These are phyloP conservation scores for Conops quadrifasciatus DNA, from an alignment of 2,888 invertebrate genomes.

Conservation along the genomic window DNA sequence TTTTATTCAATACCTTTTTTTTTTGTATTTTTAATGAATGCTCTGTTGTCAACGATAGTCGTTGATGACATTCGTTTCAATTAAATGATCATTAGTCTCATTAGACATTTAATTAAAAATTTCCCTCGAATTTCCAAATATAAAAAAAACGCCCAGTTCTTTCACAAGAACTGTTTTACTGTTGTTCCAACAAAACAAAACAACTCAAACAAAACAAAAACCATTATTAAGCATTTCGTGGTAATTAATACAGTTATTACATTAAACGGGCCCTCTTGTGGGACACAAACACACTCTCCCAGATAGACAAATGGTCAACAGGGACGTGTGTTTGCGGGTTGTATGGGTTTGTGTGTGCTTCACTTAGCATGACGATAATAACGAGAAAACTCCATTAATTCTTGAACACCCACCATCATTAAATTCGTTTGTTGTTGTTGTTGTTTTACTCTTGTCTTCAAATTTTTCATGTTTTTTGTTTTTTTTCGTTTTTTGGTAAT, in stretches of 20 bases:
- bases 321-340: too few relatives aligned
- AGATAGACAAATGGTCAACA: not conserved
- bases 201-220: constrained; percentile 12
- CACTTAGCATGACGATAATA: constrained; percentile 39
- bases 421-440: constrained; percentile 21
- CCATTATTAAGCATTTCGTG: constrained; percentile 27
- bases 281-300: not conserved
- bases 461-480: not conserved
- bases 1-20: too few relatives aligned
- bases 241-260: constrained; percentile 45
- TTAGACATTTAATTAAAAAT: constrained; percentile 41
- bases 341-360: not conserved
- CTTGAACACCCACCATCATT: constrained; percentile 43
- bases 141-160: not conserved
- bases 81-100: constrained; percentile 43
- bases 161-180: not conserved
- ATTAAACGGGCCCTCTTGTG: constrained; percentile 25
- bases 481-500: constrained; percentile 17
- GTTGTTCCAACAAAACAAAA: constrained; percentile 9
- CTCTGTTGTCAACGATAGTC: constrained; percentile 24
- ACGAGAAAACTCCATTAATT: constrained; percentile 45
- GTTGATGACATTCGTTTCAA: constrained; percentile 39
- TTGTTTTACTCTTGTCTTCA: not conserved
- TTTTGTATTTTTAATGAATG: too few relatives aligned
- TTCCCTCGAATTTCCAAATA: constrained; percentile 29